A percentile compares a stretch with the other conserved stretches of the same genome.
Conservation (phyloP, 2,888 invertebrate genomes). For the Drymonia ruficornis region DNA sequence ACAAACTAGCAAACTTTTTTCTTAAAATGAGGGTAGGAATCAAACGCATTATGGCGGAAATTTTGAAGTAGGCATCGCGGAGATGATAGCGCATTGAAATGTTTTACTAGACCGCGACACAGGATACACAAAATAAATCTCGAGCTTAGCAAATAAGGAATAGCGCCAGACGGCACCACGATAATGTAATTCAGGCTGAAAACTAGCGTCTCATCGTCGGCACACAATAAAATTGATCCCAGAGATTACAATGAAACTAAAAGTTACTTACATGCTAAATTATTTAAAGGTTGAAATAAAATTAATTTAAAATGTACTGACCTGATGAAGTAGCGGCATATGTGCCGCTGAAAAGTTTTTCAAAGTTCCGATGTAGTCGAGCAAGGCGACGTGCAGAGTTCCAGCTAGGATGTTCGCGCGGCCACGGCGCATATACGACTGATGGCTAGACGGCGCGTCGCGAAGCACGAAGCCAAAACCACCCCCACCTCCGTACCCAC, state of each 20-base stretch:
- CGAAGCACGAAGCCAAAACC: slow-evolving; percentile 59
- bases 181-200: slow-evolving; percentile 5
- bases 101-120: too few relatives aligned
- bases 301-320: slow-evolving; percentile 37
- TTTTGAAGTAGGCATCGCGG: too few relatives aligned
- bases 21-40: not conserved
- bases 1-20: too few relatives aligned
- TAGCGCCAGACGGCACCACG: not conserved
- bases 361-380: slow-evolving; percentile 50
- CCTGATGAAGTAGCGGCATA: slow-evolving; percentile 77
- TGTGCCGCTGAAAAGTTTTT: slow-evolving; percentile 57
- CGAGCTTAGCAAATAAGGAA: not conserved
- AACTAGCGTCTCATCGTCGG: slow-evolving; percentile 6
- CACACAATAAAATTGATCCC: not conserved
- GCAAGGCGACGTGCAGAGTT: slow-evolving; percentile 48
- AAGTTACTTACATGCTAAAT: not conserved
- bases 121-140: not conserved
- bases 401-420: slow-evolving; percentile 48
- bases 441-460: slow-evolving; percentile 44
- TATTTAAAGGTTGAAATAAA: not conserved
- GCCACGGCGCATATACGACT: slow-evolving; percentile 68
- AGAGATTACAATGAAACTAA: too few relatives aligned
- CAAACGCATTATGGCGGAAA: too few relatives aligned
- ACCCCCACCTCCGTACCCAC: slow-evolving; percentile 48
- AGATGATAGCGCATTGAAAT: too few relatives aligned